phyloP scores from a whole-genome alignment of 2,888 invertebrate genomes.

The Stenodera caucasica region DNA sequence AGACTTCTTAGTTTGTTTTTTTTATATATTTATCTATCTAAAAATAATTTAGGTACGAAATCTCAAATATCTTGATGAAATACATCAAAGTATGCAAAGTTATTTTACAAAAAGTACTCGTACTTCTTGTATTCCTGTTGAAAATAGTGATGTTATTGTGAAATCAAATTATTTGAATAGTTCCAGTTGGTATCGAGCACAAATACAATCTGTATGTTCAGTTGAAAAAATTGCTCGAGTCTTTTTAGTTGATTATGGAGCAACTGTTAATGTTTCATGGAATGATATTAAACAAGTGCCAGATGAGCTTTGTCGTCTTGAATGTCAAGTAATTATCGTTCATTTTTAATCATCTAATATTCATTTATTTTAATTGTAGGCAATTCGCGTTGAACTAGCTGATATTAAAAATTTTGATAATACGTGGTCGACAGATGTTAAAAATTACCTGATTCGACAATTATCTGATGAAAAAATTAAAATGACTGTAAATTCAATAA shows the following conservation, averaged over 20 bases:
- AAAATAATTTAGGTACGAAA: constrained; percentile 33
- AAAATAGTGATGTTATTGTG: constrained; percentile 57
- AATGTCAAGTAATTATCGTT: constrained; percentile 42
- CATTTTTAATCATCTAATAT: background rate
- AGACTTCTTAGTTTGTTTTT: constrained; percentile 9
- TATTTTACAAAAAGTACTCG: constrained; percentile 35
- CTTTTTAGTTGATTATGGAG: constrained; percentile 67
- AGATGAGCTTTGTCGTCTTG: constrained; percentile 43
- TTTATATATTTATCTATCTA: constrained; percentile 11
- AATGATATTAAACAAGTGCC: constrained; percentile 58
- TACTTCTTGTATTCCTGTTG: constrained; percentile 40
- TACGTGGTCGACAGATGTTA: constrained; percentile 54
- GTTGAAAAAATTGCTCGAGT: constrained; percentile 59
- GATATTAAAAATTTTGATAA: constrained; percentile 39
- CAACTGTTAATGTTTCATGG: constrained; percentile 57
- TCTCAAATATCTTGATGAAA: constrained; percentile 33
- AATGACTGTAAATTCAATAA: constrained; percentile 50
- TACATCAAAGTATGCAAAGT: constrained; percentile 37
- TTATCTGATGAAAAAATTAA: constrained; percentile 48
- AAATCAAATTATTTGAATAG: constrained; percentile 46
- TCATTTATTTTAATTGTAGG: background rate
- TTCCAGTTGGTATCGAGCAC: constrained; percentile 64
- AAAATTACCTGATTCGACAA: constrained; percentile 50
- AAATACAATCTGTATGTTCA: constrained; percentile 56
- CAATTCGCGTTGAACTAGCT: constrained; percentile 6